Conservation (phyloP, 1,140 invertebrate genomes). For the Ips typographus region DNA sequence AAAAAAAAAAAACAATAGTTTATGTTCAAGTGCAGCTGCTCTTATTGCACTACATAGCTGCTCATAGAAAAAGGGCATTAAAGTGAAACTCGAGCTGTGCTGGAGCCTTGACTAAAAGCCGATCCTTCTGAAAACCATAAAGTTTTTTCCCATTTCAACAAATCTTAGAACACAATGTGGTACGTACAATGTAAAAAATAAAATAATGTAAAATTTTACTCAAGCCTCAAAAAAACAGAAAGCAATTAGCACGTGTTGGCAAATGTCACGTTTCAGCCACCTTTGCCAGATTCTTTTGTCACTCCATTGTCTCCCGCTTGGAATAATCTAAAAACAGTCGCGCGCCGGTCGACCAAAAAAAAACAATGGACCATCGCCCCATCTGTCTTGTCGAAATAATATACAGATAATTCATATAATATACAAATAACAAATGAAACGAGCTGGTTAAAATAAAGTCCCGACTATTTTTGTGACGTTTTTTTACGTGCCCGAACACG, state of each 20-base stretch:
- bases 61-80: conserved; percentile 22
- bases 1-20: conserved; percentile 11
- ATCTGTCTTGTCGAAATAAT: conserved; percentile 33
- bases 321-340: conserved; percentile 41
- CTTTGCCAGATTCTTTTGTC: conserved; percentile 15
- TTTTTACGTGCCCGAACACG: conserved; percentile 25
- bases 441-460: conserved; percentile 32
- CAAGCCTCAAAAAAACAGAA: background rate
- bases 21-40: conserved; percentile 10
- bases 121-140: conserved; percentile 17
- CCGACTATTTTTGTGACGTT: conserved; percentile 22
- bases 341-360: conserved; percentile 21
- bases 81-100: conserved; percentile 19
- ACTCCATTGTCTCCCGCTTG: conserved; percentile 34
- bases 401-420: conserved; percentile 33
- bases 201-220: no score
- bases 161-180: conserved; percentile 12
- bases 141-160: conserved; percentile 16
- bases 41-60: conserved; percentile 6
- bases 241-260: conserved; percentile 17
- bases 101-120: conserved; percentile 9
- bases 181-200: background rate
- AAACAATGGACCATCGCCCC: conserved; percentile 26
- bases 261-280: background rate
- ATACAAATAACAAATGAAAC: conserved; percentile 31